Conservation (phyloP, 2,888 invertebrate species). For the Tetanocera ferruginea region DNA sequence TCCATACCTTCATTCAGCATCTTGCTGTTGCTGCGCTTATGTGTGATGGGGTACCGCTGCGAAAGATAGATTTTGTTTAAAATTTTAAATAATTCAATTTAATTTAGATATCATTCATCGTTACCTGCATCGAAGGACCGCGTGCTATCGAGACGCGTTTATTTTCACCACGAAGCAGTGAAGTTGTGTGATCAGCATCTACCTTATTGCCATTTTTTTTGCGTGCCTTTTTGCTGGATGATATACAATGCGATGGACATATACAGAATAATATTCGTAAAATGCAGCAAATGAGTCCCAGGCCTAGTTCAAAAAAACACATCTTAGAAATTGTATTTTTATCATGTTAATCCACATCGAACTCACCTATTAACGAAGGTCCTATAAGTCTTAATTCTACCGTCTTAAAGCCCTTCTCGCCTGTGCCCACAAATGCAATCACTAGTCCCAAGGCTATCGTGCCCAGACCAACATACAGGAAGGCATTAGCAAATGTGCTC, state of each 20-base stretch:
- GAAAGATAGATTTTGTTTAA: conserved; percentile 40
- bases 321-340: neutral
- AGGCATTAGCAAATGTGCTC: conserved; percentile 86
- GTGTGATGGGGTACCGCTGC: conserved; percentile 65
- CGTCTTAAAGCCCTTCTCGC: conserved; percentile 90
- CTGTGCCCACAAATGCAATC: conserved; percentile 90
- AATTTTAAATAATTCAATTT: neutral
- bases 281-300: conserved; percentile 86
- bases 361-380: conserved; percentile 78
- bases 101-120: no score
- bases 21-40: conserved; percentile 67
- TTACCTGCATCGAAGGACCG: conserved; percentile 65
- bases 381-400: conserved; percentile 88
- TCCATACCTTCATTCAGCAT: conserved; percentile 70
- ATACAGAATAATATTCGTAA: conserved; percentile 87
- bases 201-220: conserved; percentile 71
- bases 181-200: conserved; percentile 70
- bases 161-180: conserved; percentile 67
- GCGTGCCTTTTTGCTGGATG: conserved; percentile 76
- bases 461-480: conserved; percentile 88
- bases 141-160: conserved; percentile 69
- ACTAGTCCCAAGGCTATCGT: conserved; percentile 87
- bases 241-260: conserved; percentile 83
- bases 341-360: neutral
- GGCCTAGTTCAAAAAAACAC: conserved; percentile 66